phyloP scores from a whole-genome alignment of 2,797 vertebrate genomes.

The Valencia hispanica region DNA sequence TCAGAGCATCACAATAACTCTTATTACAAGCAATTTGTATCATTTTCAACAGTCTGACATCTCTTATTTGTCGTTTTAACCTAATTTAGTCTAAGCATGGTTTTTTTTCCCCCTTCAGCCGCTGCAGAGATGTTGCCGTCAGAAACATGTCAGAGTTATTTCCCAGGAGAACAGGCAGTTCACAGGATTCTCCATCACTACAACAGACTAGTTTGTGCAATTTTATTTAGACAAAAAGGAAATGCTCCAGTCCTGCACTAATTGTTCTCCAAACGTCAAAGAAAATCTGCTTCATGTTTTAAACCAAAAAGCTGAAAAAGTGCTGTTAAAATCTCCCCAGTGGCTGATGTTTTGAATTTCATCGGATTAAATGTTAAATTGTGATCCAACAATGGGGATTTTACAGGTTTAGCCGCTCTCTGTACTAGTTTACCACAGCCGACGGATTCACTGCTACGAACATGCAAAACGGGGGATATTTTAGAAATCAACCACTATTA shows the following conservation, averaged over 20 bases:
- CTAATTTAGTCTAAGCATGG: background rate
- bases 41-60: background rate
- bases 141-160: slow-evolving; percentile 1
- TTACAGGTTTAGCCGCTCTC: background rate
- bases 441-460: background rate
- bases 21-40: background rate
- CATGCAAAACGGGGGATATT: background rate
- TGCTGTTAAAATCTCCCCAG: background rate
- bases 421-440: background rate
- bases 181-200: no score
- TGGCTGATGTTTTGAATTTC: background rate
- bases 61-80: background rate
- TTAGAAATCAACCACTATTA: no score
- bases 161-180: no score
- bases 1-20: background rate
- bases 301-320: background rate
- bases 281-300: background rate
- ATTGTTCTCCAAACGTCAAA: background rate
- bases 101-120: background rate
- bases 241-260: background rate
- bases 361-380: background rate
- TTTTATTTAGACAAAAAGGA: background rate
- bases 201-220: no score
- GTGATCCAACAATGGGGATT: background rate
- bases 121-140: background rate